Conservation (phyloP, 1,140 invertebrate species). For the Ylistrum balloti region DNA sequence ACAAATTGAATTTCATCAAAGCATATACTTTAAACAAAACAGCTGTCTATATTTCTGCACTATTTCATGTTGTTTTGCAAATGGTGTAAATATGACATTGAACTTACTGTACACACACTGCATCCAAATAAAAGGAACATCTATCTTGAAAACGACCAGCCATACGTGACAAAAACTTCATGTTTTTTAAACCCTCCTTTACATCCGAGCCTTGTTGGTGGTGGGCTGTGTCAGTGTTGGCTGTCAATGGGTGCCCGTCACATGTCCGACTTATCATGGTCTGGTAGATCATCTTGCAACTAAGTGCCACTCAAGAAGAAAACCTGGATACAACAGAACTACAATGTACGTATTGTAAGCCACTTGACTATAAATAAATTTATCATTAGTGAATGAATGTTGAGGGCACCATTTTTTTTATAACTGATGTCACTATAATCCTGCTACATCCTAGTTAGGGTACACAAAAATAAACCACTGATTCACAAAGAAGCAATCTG, state of each 20-base stretch:
- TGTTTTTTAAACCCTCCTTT: constrained; percentile 77
- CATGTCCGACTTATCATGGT: constrained; percentile 77
- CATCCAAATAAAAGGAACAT: constrained; percentile 73
- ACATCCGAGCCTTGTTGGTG: constrained; percentile 74
- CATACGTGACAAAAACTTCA: constrained; percentile 81
- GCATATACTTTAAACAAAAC: too few species aligned
- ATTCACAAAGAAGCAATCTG: too few species aligned
- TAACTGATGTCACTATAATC: too few species aligned
- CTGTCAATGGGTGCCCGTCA: constrained; percentile 81
- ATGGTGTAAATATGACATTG: background rate
- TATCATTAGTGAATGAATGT: too few species aligned
- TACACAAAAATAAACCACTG: too few species aligned
- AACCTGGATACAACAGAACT: background rate
- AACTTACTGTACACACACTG: constrained; percentile 78
- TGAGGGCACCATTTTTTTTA: too few species aligned
- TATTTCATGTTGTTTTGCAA: too few species aligned
- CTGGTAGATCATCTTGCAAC: constrained; percentile 78
- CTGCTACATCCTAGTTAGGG: too few species aligned
- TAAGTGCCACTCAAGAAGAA: background rate
- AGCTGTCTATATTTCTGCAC: too few species aligned
- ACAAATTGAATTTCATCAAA: too few species aligned
- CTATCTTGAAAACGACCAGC: constrained; percentile 76
- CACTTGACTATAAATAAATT: too few species aligned
- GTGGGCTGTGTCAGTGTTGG: constrained; percentile 77
- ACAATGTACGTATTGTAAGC: too few species aligned